Base-by-base conservation (phyloP, 2,797 vertebrate species). In the Limnodromus scolopaceus region DNA sequence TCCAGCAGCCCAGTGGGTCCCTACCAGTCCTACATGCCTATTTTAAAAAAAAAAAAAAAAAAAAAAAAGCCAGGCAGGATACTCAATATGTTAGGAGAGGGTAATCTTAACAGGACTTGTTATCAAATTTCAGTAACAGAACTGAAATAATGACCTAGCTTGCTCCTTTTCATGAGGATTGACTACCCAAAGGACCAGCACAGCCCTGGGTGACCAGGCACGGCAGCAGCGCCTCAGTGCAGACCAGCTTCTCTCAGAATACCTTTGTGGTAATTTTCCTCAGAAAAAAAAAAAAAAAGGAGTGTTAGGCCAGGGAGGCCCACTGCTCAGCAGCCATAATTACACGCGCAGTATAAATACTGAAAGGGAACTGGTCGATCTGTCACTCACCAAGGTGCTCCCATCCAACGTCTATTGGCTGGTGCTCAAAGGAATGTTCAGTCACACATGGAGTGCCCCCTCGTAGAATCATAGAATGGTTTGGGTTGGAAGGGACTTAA, bases 211-310 rank as follows among this genome's bases (percentile, higher is more conserved):
- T 4, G 43, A 19, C 27, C 16, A 14, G 55, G 41, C n/a, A 17
- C 5, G 0, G 1, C 45, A 13, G 23, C 6, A 0, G 51, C 11
- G 20, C 3, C n/a, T 16, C 13, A 3, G 4, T 2, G 12, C 45
- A 12, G 51, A 19, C 51, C 51, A 30, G 16, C 39, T n/a, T 55
- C 24, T 7, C 13, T 25, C 51, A 60, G 66, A 66, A 60, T n/a
- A 10, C 14, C n/a, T 70, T 30, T 17, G 61, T 38, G 27, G 25
- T 7, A 12, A 25, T 49, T 45, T 60, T 27, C n/a, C 32, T 55
- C 68, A 66, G 72, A 64, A 46, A 46, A 46, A 45, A 46, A 46
- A 48, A 24, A 28, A 69, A 36, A 30, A 64, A 41, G 46, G 30
- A 51, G 22, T 0, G 61, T 10, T 4, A 30, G 9, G 6, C 61